Evolutionary conservation across 2,888 invertebrate genomes (phyloP), one percentile per base, ranked within the genome.

Genomic region (Trissoscelio sp.): DNA sequence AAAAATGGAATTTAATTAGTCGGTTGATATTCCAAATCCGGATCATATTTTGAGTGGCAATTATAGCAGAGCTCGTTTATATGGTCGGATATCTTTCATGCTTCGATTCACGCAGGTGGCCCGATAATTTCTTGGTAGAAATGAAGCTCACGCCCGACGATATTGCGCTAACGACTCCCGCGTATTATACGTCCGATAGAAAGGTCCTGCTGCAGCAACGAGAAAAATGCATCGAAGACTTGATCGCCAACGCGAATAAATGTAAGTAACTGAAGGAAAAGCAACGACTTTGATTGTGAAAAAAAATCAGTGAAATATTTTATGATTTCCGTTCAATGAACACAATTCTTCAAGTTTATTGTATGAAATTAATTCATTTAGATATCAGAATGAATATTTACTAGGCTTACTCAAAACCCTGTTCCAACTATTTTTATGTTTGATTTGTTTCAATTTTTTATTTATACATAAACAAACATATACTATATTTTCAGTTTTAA

Each of bases 71-170:
- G 42, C 42, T 37, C 31, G 42, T 46, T 42, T 55, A 3, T 46
- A 51, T 64, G 66, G 55, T 12, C 39, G 31, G 44, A 39, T 78
- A 60, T 44, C 24, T 74, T 69, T 83, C 70, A 81, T 77, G 70
- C 64, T 74, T 78, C 70, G 72, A 64, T 60, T 72, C 64, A 60
- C 74, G 51, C 78, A 95, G 95, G 60, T 96, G 95, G 91, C 93
- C 95, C 57, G 96, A 96, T 87, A 95, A 95, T 85, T 93, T 94
- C 24, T 88, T 96, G 58, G 93, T 95, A 62, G 94, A 95, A 90
- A 89, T 95, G 88, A 94, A 95, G 80, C 92, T 96, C 83, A 93
- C 95, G 16, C 96, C 96, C 0, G 92, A 93, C 39, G 93, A 95
- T 79, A 89, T 95, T n/a, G 93, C 94, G 88, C 92, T 95, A 67